Evolutionary conservation across 2,888 invertebrate genomes (phyloP), one percentile per base, ranked within the genome.

Genomic region (Strigamia crassipes): DNA sequence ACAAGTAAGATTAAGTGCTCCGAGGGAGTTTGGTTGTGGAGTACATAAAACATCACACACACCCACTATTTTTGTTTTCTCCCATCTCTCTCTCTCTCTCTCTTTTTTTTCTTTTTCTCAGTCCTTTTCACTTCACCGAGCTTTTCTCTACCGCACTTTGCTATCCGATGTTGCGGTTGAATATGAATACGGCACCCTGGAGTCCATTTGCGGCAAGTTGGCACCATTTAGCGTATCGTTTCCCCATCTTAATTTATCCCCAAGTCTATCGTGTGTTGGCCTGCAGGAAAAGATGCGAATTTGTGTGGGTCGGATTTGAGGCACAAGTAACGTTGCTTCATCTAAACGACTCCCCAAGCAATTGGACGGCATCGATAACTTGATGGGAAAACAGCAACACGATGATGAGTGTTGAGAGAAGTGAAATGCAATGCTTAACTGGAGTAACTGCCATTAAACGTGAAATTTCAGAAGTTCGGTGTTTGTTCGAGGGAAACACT

Each of bases 141-240:
- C 73, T 73, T 12, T 31, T n/a, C 73, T 31, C n/a, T 73, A 73
- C 73, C 73, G 31, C 73, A 73, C n/a, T 73, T 31, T 73, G 73
- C 73, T 73, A 73, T 73, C 73, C 73, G 73, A 31, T 73, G 73
- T 73, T 73, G 73, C 73, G 73, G 73, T 73, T 73, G 73, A 73
- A 73, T 73, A 73, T 73, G 73, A 73, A 73, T 73, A 73, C 73
- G 31, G 73, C 73, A 73, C 73, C 73, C 73, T 27, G 31, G 73
- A 73, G 73, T 73, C 73, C 31, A 73, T 73, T 73, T 73, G 73
- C 73, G 73, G 73, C 73, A 73, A 73, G 73, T 73, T 27, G 73
- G 73, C 73, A 73, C 73, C 73, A 73, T 73, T 73, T 73, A 73
- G 73, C 73, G 73, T 73, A 73, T 73, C 73, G 73, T 73, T 73